Percentiles rank a stretch among this genome's conserved stretches.
Evolutionary conservation across 2,797 vertebrate genomes (phyloP).

Genomic region (Centroberyx gerrardi): DNA sequence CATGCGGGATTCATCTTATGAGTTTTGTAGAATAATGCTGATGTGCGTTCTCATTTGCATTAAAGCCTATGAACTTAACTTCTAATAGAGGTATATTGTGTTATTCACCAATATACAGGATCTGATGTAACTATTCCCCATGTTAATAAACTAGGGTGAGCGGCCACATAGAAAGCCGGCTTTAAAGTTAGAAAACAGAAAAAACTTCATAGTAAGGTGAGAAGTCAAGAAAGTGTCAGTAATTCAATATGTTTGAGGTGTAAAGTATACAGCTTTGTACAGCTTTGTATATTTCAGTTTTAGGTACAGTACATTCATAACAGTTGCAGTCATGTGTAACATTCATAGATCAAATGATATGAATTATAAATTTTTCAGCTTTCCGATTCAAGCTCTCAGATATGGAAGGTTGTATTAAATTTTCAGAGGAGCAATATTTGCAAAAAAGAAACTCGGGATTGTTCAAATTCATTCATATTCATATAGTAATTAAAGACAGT

Average conservation of each 20-base stretch:
- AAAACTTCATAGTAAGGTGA: too few relatives aligned
- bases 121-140: constrained; percentile 9
- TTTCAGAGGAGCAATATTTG: too few relatives aligned
- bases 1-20: not conserved
- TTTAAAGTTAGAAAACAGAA: constrained; percentile 19
- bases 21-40: not conserved
- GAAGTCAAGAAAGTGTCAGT: too few relatives aligned
- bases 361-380: not conserved
- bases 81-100: not conserved
- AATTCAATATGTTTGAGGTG: too few relatives aligned
- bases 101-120: constrained; percentile 12
- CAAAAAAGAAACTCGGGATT: too few relatives aligned
- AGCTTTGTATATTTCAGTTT: too few relatives aligned
- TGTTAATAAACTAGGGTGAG: constrained; percentile 12
- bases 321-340: not conserved
- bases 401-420: too few relatives aligned
- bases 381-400: not conserved
- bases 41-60: not conserved
- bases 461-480: too few relatives aligned
- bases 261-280: too few relatives aligned
- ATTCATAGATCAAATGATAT: constrained; percentile 8
- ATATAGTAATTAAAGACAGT: too few relatives aligned
- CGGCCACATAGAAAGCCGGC: not conserved
- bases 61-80: too few relatives aligned
- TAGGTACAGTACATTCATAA: too few relatives aligned